phyloP scores from a whole-genome alignment of 2,113 vertebrate genomes.

The Dasypus novemcinctus region DNA sequence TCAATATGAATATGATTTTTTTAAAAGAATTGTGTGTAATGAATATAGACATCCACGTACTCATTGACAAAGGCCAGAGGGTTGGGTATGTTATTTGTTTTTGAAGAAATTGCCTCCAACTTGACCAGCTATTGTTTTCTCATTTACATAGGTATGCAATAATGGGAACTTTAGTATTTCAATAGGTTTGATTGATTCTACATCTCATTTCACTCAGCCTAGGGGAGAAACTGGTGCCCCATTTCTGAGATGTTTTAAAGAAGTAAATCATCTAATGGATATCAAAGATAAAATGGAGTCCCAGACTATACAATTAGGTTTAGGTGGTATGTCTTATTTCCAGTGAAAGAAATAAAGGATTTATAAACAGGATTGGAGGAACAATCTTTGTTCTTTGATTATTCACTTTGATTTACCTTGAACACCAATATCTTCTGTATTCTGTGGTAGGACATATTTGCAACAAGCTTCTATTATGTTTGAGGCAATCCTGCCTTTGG shows the following conservation, averaged over 20 bases:
- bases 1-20: not conserved
- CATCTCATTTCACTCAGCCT: constrained; percentile 26
- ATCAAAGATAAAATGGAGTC: not conserved
- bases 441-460: not conserved
- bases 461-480: not conserved
- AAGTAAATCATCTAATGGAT: not conserved
- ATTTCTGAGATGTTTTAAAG: not conserved
- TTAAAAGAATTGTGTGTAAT: not conserved
- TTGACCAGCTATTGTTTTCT: constrained; percentile 35
- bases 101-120: not conserved
- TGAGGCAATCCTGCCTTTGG: not conserved
- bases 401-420: not conserved
- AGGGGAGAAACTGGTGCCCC: not conserved
- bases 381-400: not conserved
- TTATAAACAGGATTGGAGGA: not conserved
- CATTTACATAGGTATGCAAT: not conserved
- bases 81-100: not conserved
- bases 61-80: constrained; percentile 16
- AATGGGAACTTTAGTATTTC: constrained; percentile 37
- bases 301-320: not conserved
- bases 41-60: not conserved
- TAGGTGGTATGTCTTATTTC: not conserved
- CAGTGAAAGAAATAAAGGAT: not conserved
- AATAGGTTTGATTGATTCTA: constrained; percentile 18
- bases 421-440: not conserved